A percentile compares a stretch with the other conserved stretches of the same genome.
These are phyloP conservation scores for Parazoanthus swiftii DNA, from an alignment of 92 coral and sea anemone genomes.

Conservation along the genomic window DNA sequence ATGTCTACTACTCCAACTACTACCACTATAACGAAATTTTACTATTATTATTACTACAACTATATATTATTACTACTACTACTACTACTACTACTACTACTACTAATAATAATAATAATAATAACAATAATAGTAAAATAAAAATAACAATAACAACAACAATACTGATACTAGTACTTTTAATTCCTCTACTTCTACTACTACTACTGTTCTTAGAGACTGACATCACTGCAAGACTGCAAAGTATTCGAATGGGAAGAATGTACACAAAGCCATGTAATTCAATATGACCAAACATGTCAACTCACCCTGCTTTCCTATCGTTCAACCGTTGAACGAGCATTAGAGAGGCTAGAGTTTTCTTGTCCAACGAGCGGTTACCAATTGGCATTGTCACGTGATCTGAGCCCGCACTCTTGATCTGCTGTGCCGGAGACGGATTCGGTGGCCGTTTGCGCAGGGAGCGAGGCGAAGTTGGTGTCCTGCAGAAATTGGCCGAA, in stretches of 20 bases:
- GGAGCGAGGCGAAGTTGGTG: constrained; percentile 72
- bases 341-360: constrained; percentile 89
- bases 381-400: constrained; percentile 85
- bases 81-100: not conserved
- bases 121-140: too few species aligned
- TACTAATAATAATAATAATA: too few species aligned
- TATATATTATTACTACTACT: not conserved
- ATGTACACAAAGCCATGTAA: too few species aligned
- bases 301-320: constrained; percentile 59
- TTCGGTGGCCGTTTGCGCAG: constrained; percentile 55
- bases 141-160: too few species aligned
- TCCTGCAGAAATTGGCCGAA: constrained; percentile 27
- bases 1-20: not conserved
- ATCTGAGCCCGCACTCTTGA: constrained; percentile 55
- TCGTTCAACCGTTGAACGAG: constrained; percentile 86
- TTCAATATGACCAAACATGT: not conserved
- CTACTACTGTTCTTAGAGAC: too few species aligned
- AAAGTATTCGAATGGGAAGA: too few species aligned
- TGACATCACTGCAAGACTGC: too few species aligned
- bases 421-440: constrained; percentile 36
- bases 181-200: too few species aligned
- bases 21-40: not conserved
- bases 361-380: constrained; percentile 85
- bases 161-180: not conserved
- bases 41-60: too few species aligned